Evolutionary conservation across 2,113 vertebrate species (phyloP), one percentile per base, ranked within the genome.

Genomic region (Pipa parva): DNA sequence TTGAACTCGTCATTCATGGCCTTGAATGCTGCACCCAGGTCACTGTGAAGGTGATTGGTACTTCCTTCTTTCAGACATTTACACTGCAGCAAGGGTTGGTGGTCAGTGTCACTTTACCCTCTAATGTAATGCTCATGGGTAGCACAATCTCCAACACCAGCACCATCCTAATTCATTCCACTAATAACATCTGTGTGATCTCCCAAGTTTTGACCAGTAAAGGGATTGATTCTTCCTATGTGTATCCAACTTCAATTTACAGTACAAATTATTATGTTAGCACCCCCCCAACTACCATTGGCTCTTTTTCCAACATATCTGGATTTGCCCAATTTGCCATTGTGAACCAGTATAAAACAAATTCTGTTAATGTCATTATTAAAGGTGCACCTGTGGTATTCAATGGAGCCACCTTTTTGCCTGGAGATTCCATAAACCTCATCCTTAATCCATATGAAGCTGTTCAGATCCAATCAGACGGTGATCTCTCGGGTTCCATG

Each of bases 21-120:
- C 22, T 63, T 8, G 36, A 49, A 4, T 63, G 62, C 7, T 63
- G 62, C 20, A 54, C 49, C 4, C 24, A 3, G 9, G 62, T 39
- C 7, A 54, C 7, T 21, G 33, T 63, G 21, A 63, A 13, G 3
- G 22, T 63, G 31, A 22, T 9, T 6, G 62, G 62, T 5, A 51
- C 46, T 7, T n/a, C 1, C 49, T 54, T 63, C 33, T 39, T 5
- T n/a, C 48, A 63, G 22, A 63, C 11, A 31, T 27, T 20, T n/a
- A 63, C 49, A 22, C 22, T 63, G 17, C 62, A 63, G 49, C 20
- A 63, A 33, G 62, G 62, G 4, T 20, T 54, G 50, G 15, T n/a
- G 9, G n/a, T 39, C 12, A 54, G 20, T 9, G 5, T 63, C 17
- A 54, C 49, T n/a, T 21, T 63, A 10, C 62, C 62, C n/a, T 27